A percentile compares a stretch with the other conserved stretches of the same genome.
Evolutionary conservation across 2,888 invertebrate genomes (phyloP).

Genomic region (Phymatocera aterrima): DNA sequence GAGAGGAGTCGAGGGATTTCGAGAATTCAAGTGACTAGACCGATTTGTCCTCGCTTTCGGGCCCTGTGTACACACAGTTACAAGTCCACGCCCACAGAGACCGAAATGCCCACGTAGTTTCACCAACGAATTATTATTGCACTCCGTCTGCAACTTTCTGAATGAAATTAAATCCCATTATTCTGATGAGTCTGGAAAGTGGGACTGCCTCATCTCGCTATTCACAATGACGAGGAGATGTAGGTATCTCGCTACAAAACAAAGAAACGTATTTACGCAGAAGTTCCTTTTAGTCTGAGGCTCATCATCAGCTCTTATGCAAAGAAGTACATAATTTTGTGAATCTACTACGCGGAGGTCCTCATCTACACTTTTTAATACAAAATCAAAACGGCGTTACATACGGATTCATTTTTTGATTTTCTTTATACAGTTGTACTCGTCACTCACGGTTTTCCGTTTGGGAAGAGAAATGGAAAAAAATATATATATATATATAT

Average conservation of each 20-base stretch:
- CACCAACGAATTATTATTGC: not conserved
- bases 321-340: no score
- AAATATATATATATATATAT: no score
- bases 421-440: no score
- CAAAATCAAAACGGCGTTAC: not conserved
- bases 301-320: no score
- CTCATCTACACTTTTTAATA: not conserved
- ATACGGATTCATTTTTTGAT: not conserved
- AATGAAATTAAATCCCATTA: not conserved
- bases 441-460: not conserved
- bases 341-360: not conserved
- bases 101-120: not conserved
- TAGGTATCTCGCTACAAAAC: no score
- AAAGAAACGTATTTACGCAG: not conserved
- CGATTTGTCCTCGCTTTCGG: not conserved
- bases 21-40: not conserved
- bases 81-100: not conserved
- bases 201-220: not conserved
- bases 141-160: not conserved
- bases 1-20: conserved; percentile 4
- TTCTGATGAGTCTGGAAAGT: not conserved
- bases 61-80: not conserved
- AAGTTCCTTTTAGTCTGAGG: no score
- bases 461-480: not conserved
- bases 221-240: not conserved